Conservation (phyloP, 2,888 invertebrate species). For the Phrixothrix hirtus region DNA sequence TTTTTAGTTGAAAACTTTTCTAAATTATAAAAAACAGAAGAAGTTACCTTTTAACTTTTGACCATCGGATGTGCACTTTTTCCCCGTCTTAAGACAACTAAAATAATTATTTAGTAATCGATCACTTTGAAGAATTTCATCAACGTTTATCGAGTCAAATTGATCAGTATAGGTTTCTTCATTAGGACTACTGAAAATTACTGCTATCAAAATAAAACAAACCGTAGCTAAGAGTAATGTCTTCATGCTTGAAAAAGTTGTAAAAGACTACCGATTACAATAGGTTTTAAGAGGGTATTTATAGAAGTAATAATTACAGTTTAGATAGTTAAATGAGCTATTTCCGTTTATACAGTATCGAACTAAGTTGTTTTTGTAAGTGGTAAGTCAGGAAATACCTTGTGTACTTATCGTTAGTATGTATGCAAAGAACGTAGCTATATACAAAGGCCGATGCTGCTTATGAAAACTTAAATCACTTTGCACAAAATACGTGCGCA, state of each 20-base stretch:
- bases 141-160: slow-evolving; percentile 71
- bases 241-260: background rate
- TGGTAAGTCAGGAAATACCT: no score
- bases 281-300: background rate
- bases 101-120: slow-evolving; percentile 59
- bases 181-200: background rate
- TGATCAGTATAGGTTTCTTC: slow-evolving; percentile 58
- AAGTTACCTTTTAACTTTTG: slow-evolving; percentile 70
- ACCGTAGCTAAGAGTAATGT: background rate
- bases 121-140: slow-evolving; percentile 68
- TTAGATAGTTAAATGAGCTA: background rate
- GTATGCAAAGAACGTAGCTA: no score
- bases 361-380: no score
- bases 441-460: no score
- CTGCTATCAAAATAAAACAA: background rate
- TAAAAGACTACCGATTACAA: background rate
- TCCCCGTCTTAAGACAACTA: slow-evolving; percentile 62
- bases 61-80: slow-evolving; percentile 71
- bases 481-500: no score
- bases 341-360: background rate
- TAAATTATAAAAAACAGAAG: no score
- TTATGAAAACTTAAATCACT: no score
- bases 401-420: no score
- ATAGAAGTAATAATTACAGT: background rate
- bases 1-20: no score